Percentiles rank a stretch among this genome's conserved stretches.
Evolutionary conservation across 2,888 invertebrate genomes (phyloP).

Genomic region (Cantharis nigra): DNA sequence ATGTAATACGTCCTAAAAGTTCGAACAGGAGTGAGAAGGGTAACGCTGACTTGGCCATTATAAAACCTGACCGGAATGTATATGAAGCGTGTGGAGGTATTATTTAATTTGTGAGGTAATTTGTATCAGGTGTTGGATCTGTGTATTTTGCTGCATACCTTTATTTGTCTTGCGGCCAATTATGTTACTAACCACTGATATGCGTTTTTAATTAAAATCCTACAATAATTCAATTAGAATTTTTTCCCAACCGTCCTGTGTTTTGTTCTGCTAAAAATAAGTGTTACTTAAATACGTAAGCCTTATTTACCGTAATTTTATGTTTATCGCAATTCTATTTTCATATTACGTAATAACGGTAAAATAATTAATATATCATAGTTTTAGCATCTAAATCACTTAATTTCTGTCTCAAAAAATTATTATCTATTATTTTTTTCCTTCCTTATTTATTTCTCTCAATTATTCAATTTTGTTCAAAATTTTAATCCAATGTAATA

Average conservation of each 20-base stretch:
- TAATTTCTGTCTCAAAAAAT: neutral
- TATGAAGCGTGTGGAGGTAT: slow-evolving; percentile 34
- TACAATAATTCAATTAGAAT: slow-evolving; percentile 34
- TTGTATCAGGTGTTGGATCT: slow-evolving; percentile 37
- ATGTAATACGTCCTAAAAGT: slow-evolving; percentile 24
- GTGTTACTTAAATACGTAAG: neutral
- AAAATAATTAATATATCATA: neutral
- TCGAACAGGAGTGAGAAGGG: slow-evolving; percentile 30
- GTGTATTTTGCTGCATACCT: slow-evolving; percentile 32
- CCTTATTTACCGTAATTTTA: neutral
- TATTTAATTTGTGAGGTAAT: slow-evolving; percentile 38
- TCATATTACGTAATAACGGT: neutral
- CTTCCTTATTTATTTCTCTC: neutral
- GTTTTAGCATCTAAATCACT: neutral
- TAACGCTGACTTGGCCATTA: slow-evolving; percentile 30
- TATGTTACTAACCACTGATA: slow-evolving; percentile 36
- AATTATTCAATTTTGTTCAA: neutral
- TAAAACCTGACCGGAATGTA: slow-evolving; percentile 36
- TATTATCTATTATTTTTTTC: neutral
- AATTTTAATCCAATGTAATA: neutral
- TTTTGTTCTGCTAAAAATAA: neutral
- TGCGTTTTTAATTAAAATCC: slow-evolving; percentile 44
- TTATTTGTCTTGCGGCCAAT: slow-evolving; percentile 37
- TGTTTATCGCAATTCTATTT: neutral
- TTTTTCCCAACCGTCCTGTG: neutral